A percentile compares a stretch with the other conserved stretches of the same genome.
Conservation (phyloP, 2,113 vertebrate genomes). For the Notechis scutatus region DNA sequence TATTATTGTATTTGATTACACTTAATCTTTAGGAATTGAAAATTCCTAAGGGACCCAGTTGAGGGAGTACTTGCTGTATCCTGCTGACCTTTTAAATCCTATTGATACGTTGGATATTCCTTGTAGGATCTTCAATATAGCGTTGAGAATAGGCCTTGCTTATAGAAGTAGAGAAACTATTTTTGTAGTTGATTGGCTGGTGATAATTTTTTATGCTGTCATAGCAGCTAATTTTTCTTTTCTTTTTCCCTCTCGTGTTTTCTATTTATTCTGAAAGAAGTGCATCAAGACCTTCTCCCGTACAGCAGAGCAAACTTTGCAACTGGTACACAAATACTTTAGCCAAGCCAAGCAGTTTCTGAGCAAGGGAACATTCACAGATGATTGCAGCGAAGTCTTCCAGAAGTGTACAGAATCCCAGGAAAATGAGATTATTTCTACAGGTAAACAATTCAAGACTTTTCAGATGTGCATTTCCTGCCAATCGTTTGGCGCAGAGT, state of each 20-base stretch:
- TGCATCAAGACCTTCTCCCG: slow-evolving; percentile 62
- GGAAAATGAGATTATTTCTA: neutral
- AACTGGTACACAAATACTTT: slow-evolving; percentile 71
- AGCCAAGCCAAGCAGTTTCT: slow-evolving; percentile 61
- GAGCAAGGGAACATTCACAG: slow-evolving; percentile 55
- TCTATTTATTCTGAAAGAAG: slow-evolving; percentile 48
- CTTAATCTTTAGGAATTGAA: neutral
- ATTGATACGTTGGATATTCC: neutral
- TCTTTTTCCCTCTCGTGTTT: fast-evolving
- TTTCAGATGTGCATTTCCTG: neutral
- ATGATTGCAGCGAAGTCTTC: slow-evolving; percentile 66
- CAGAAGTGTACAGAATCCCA: slow-evolving; percentile 43
- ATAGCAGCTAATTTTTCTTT: neutral
- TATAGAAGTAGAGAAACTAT: neutral
- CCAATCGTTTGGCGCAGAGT: neutral
- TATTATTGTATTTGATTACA: neutral
- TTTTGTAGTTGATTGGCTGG: neutral
- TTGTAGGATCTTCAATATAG: neutral
- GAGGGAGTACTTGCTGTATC: neutral
- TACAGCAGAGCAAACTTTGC: slow-evolving; percentile 64
- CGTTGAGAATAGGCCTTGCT: neutral
- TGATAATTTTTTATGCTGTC: neutral
- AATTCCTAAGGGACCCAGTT: neutral
- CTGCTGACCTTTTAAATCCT: neutral
- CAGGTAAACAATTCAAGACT: slow-evolving; percentile 42